Percentiles rank a stretch among this genome's conserved stretches.
Conservation (phyloP, 2,888 invertebrate genomes). For the Pimpla rufipes region DNA sequence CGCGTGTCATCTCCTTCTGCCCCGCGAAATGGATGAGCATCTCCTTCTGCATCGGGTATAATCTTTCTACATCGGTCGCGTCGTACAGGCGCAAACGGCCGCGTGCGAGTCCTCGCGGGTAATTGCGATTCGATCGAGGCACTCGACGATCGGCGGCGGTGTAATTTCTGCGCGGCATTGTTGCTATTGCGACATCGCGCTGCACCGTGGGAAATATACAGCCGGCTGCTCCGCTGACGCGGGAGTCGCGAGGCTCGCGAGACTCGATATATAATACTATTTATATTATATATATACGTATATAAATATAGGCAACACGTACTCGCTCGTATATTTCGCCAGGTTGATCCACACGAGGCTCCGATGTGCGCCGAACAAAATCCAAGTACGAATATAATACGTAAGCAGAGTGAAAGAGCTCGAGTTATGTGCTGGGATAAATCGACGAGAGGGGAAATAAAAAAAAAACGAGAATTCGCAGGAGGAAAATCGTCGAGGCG, state of each 20-base stretch:
- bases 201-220: conserved; percentile 76
- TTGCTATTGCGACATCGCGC: conserved; percentile 78
- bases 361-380: neutral
- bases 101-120: conserved; percentile 33
- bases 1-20: conserved; percentile 18
- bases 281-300: too few species aligned
- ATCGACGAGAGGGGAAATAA: conserved; percentile 68
- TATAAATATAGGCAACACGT: too few species aligned
- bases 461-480: conserved; percentile 66
- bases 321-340: too few species aligned
- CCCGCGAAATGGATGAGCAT: neutral
- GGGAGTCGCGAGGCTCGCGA: too few species aligned
- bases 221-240: conserved; percentile 55
- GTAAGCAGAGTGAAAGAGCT: conserved; percentile 22
- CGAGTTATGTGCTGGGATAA: conserved; percentile 48
- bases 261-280: too few species aligned
- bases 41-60: neutral
- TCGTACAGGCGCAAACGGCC: neutral
- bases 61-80: conserved; percentile 6
- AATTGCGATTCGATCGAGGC: conserved; percentile 55
- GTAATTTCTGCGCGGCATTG: conserved; percentile 79
- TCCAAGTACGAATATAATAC: conserved; percentile 12
- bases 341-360: too few species aligned
- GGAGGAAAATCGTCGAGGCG: conserved; percentile 6
- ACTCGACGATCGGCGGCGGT: conserved; percentile 70